A percentile compares a stretch with the other conserved stretches of the same genome.
Conservation (phyloP, 2,113 vertebrate genomes). For the Sinocyclocheilus maitianheensis region DNA sequence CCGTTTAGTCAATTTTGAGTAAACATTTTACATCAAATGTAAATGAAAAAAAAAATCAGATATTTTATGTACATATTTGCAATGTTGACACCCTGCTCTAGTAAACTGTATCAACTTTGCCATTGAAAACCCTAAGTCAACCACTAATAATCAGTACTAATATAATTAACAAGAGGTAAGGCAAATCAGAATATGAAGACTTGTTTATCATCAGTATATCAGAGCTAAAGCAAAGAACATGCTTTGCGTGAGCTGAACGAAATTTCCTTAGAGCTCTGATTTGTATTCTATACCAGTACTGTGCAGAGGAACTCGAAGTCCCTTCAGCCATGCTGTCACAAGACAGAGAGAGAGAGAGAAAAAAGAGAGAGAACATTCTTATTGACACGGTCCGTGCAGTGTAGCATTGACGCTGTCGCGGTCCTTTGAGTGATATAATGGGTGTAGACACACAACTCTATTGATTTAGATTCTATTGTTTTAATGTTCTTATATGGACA, state of each 20-base stretch:
- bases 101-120: no score
- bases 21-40: background rate
- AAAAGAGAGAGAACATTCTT: conserved; percentile 33
- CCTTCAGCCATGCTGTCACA: conserved; percentile 29
- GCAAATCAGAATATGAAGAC: background rate
- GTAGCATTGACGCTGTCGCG: conserved; percentile 2
- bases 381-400: conserved; percentile 21
- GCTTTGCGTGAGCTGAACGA: conserved; percentile 21
- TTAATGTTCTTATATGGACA: background rate
- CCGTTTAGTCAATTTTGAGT: background rate
- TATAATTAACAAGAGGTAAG: background rate
- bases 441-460: background rate
- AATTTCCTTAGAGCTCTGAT: conserved; percentile 35
- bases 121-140: background rate
- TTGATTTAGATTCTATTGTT: background rate
- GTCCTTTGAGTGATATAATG: conserved; percentile 13
- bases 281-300: conserved; percentile 39
- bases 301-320: conserved; percentile 45
- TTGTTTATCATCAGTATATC: background rate
- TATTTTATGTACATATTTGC: no score
- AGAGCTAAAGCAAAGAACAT: conserved; percentile 2
- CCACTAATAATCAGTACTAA: background rate
- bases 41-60: background rate
- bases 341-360: conserved; percentile 1
- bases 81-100: no score